Base-by-base conservation (phyloP, 2,888 invertebrate genomes). In the Catonia carolina region DNA sequence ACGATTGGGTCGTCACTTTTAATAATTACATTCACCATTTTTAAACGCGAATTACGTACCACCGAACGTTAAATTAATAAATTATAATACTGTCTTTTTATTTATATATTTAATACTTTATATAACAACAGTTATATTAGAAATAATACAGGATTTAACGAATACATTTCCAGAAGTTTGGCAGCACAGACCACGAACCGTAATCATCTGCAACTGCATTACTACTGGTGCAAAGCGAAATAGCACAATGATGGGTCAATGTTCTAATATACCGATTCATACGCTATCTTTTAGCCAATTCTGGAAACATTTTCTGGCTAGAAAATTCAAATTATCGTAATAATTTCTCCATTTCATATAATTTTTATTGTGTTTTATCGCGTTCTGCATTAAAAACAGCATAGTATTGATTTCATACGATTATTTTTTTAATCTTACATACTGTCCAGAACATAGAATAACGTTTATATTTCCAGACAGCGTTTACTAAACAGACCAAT, bases 1-100 rank as follows among this genome's bases (percentile, higher is more conserved):
- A 62, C 55, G 52, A 60, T 55, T 20, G 65, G 60, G 55, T 63
- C 45, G 55, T 63, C 45, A 45, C 45, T 45, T 2, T 17, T 41
- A 22, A 18, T 23, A 6, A 27, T 8, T 27, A 8, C 8, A 45
- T 45, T 22, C 22, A 45, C 45, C 45, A 45, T 45, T 45, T 45
- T 45, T n/a, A 27, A 4, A 27, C 27, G 27, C 4, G 27, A 37
- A 37, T 5, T 37, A 37, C 4, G 10, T 37, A 6, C 4, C 4
- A 37, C 17, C 10, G 10, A 37, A 37, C 39, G 14, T 14, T 10
- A 4, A 6, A 6, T 6, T n/a, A 5, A 37, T 5, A 4, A 17
- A 15, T 17, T 37, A 17, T 37, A 14, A 37, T 15, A 37, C 14
- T 37, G 39, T 37, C 39, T 37, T 6, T 14, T 3, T 5, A 17